Base-by-base conservation (phyloP, 2,113 vertebrate species). In the Sinocyclocheilus anshuiensis region DNA sequence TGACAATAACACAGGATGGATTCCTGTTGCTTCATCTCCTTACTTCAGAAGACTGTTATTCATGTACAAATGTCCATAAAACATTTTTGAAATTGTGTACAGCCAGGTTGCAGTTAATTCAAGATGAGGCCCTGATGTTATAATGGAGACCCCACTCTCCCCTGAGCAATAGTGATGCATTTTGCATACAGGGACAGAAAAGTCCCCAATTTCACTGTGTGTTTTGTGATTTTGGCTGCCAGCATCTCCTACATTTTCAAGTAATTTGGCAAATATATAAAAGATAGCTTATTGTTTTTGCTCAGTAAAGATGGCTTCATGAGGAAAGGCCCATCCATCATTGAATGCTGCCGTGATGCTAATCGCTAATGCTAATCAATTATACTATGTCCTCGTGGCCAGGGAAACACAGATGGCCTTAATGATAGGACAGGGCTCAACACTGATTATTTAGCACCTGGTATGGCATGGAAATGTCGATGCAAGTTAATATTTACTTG, bases 221-320 rank as follows among this genome's bases (percentile, higher is more conserved):
- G 77, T 84, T 86, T 88, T 86, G 83, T 92, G 91, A 92, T 94
- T 89, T 95, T 95, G 94, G 94, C 94, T 94, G 93, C 93, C 94
- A 94, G 94, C 93, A 94, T 94, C 91, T 94, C 91, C 93, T 94
- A 94, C 91, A 89, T 91, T 91, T 94, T 96, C 95, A 96, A 96
- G 95, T 96, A 94, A 94, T 96, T 96, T 96, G 95, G 94, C 95
- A 95, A 90, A 95, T 94, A 93, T 95, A 96, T 94, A 95, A 90
- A 90, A 94, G 92, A 93, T 94, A 96, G 95, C 95, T 96, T 96
- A 95, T 96, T 92, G 89, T 93, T 85, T 93, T 92, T 89, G 90
- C 92, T 93, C 90, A 89, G 94, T 92, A 92, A 93, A 94, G 93
- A 93, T 94, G 94, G 94, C 93, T 93, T 94, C 92, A 89, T 87